These are phyloP conservation scores for Sebastes diploproa DNA, from an alignment of 2,797 vertebrate genomes.

Conservation along the genomic window DNA sequence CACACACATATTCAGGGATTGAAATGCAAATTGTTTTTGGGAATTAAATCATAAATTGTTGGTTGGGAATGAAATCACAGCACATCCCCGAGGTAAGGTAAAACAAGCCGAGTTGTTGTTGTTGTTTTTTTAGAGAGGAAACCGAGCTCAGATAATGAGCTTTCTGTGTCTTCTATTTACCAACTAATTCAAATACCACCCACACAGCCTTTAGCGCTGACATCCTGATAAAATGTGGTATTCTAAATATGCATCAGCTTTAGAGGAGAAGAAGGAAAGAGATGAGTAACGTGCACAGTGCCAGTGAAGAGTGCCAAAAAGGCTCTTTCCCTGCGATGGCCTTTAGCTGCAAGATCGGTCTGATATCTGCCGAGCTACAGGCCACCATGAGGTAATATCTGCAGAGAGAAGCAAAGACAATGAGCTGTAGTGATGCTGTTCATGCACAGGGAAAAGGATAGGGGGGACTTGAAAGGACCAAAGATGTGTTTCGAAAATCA, in stretches of 20 bases:
- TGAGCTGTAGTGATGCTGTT: neutral
- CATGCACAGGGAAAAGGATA: constrained; percentile 11
- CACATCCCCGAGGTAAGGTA: constrained; percentile 11
- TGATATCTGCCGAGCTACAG: constrained; percentile 1
- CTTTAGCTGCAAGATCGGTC: constrained; percentile 33
- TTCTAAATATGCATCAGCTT: constrained; percentile 7
- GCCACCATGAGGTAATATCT: constrained; percentile 32
- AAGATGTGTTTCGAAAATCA: constrained; percentile 70
- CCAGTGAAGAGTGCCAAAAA: constrained; percentile 32
- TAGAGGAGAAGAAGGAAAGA: neutral
- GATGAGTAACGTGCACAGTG: neutral
- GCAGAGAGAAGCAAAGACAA: neutral
- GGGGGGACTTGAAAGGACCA: constrained; percentile 67
- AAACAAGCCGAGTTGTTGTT: constrained; percentile 25
- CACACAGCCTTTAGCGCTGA: constrained; percentile 28
- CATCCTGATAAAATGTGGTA: constrained; percentile 21
- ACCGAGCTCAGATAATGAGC: neutral
- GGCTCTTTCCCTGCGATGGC: constrained; percentile 33
- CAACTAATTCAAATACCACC: constrained; percentile 24
- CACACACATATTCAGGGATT: neutral
- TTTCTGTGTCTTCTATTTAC: constrained; percentile 21
- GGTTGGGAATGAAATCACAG: constrained; percentile 13
- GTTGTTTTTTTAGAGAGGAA: neutral
- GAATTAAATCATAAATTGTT: constrained; percentile 12
- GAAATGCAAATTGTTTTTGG: constrained; percentile 19